Evolutionary conservation across 2,888 invertebrate genomes (phyloP).

Genomic region (Agrilus cyanescens): DNA sequence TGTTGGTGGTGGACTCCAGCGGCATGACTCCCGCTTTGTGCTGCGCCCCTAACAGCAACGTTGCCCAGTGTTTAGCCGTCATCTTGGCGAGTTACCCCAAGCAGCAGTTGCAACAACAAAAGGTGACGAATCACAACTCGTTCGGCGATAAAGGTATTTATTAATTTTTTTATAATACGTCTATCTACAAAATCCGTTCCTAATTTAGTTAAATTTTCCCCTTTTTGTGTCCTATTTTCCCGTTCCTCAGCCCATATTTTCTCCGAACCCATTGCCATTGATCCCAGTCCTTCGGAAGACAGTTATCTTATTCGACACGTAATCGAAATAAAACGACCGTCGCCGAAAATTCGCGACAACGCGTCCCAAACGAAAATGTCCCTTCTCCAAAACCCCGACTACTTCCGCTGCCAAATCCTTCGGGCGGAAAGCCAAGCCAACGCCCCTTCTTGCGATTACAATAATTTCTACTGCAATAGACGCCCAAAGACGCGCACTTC

Average conservation of each 20-base stretch:
- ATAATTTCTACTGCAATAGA: too few relatives aligned
- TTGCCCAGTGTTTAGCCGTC: conserved; percentile 49
- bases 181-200: not conserved
- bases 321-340: not conserved
- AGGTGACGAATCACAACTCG: not conserved
- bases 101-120: not conserved
- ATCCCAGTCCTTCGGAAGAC: too few relatives aligned
- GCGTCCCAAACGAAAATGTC: conserved; percentile 15
- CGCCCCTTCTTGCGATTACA: too few relatives aligned
- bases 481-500: too few relatives aligned
- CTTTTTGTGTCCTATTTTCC: not conserved
- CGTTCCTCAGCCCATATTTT: too few relatives aligned
- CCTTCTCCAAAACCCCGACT: conserved; percentile 12
- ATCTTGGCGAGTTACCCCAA: conserved; percentile 30
- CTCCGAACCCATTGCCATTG: too few relatives aligned
- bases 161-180: not conserved
- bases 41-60: conserved; percentile 47
- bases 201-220: not conserved
- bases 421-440: too few relatives aligned
- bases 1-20: conserved; percentile 43
- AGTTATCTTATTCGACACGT: not conserved
- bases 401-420: conserved; percentile 8
- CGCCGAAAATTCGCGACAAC: not conserved
- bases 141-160: not conserved
- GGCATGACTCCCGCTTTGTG: conserved; percentile 52